Evolutionary conservation across 2,113 vertebrate genomes (phyloP), one percentile per base, ranked within the genome.

Genomic region (Archocentrus centrarchus): DNA sequence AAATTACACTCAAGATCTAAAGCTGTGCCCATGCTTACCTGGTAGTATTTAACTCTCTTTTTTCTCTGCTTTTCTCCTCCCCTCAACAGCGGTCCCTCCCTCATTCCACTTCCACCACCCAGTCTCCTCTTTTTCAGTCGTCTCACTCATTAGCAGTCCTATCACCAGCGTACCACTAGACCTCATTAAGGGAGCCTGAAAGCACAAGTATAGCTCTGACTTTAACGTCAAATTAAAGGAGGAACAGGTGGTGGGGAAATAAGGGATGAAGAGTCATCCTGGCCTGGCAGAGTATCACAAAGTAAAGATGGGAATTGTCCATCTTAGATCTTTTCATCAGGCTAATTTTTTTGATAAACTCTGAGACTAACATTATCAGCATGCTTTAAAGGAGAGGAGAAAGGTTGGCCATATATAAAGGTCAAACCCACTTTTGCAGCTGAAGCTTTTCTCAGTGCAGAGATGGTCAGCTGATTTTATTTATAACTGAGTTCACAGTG

Each of bases 1-100:
- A 96, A 96, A 97, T 97, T 96, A 97, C 94, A 95, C 96, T 95
- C 96, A 96, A 95, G 96, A 96, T 97, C 94, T 96, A 96, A 95
- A 94, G 92, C 86, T 88, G 95, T 89, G 83, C 86, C 93, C 92
- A 93, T 95, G 90, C 91, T 95, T 96, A 96, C 96, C 94, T 96
- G 90, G 70, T 87, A 86, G 81, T 68, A 15, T 86, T 78, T 64
- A 84, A 73, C 58, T 63, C 58, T 61, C 73, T 86, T 73, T 77
- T 63, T 27, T 61, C 30, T 58, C 66, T 64, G 79, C 32, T 24
- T 44, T 44, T 79, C 57, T 22, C 37, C 22, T 57, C 53, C 0
- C 64, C 62, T 79, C n/a, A 11, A 44, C 80, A 79, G 55, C 59
- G n/a, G 9, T 1, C 17, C 35, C 68, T 81, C 59, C 79, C 82